phyloP scores from a whole-genome alignment of 2,888 invertebrate species.

The Drosophila demipolita region DNA sequence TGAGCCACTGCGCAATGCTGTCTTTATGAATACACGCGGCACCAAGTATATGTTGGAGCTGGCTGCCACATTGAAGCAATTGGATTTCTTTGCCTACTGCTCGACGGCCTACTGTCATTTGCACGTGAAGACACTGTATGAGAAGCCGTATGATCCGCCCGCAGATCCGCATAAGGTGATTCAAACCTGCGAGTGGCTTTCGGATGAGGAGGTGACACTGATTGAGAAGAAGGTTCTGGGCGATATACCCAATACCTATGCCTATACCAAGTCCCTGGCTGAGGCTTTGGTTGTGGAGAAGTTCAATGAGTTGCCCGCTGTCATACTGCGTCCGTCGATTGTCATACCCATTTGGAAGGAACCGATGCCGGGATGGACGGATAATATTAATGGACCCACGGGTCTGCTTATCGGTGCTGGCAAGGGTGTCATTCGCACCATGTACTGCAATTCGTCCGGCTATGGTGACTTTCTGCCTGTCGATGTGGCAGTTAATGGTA shows the following conservation, averaged over 20 bases:
- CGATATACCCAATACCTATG: slow-evolving; percentile 84
- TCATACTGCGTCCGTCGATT: slow-evolving; percentile 94
- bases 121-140: slow-evolving; percentile 91
- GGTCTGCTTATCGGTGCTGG: slow-evolving; percentile 93
- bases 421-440: slow-evolving; percentile 94
- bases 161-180: slow-evolving; percentile 91
- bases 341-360: slow-evolving; percentile 95
- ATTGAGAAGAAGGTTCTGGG: slow-evolving; percentile 88
- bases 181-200: slow-evolving; percentile 92
- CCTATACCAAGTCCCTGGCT: slow-evolving; percentile 96
- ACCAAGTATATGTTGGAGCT: slow-evolving; percentile 94
- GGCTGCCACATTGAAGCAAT: slow-evolving; percentile 90
- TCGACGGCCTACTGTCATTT: slow-evolving; percentile 97
- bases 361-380: slow-evolving; percentile 95
- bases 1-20: slow-evolving; percentile 94
- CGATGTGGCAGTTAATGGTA: slow-evolving; percentile 92
- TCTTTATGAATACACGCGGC: slow-evolving; percentile 96
- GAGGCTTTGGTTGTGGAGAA: slow-evolving; percentile 93
- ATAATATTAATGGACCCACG: slow-evolving; percentile 96
- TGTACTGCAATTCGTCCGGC: slow-evolving; percentile 92
- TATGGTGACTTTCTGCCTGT: slow-evolving; percentile 93
- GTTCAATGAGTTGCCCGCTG: slow-evolving; percentile 90
- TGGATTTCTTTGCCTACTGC: slow-evolving; percentile 89
- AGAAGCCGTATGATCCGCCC: slow-evolving; percentile 94
- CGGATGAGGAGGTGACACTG: slow-evolving; percentile 88